A percentile compares a stretch with the other conserved stretches of the same genome.
Conservation (phyloP, 2,113 vertebrate genomes). For the Salvelinus alpinus region DNA sequence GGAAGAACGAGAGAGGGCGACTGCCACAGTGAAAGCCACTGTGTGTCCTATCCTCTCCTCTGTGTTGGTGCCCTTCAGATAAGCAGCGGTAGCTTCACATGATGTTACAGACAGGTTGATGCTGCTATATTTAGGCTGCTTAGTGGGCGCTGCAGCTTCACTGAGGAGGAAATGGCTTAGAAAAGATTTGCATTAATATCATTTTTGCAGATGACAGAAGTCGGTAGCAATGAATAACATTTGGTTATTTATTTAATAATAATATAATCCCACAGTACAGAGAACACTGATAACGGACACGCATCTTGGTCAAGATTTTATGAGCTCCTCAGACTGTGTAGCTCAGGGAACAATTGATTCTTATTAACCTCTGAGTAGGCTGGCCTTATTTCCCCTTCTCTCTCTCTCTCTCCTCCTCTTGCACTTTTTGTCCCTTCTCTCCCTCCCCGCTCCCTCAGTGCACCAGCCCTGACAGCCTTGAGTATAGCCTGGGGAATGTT, state of each 20-base stretch:
- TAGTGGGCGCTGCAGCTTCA: constrained; percentile 43
- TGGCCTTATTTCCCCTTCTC: background rate
- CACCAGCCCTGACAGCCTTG: no score
- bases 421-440: background rate
- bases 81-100: constrained; percentile 19
- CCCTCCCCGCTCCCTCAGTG: no score
- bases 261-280: background rate
- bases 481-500: no score
- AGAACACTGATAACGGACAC: constrained; percentile 47
- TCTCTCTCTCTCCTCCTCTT: constrained; percentile 10
- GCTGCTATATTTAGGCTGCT: constrained; percentile 57
- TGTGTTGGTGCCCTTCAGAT: constrained; percentile 35
- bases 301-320: constrained; percentile 17
- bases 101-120: constrained; percentile 6
- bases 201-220: constrained; percentile 34
- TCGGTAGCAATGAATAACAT: background rate
- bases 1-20: constrained; percentile 5
- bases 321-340: constrained; percentile 20
- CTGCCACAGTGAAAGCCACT: constrained; percentile 40
- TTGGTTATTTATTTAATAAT: no score
- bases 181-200: constrained; percentile 56
- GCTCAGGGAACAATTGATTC: constrained; percentile 33
- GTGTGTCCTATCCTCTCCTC: background rate
- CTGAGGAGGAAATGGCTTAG: constrained; percentile 42
- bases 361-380: constrained; percentile 41